These are phyloP conservation scores for Vanessa tameamea DNA, from an alignment of 1,140 invertebrate genomes.

Conservation along the genomic window DNA sequence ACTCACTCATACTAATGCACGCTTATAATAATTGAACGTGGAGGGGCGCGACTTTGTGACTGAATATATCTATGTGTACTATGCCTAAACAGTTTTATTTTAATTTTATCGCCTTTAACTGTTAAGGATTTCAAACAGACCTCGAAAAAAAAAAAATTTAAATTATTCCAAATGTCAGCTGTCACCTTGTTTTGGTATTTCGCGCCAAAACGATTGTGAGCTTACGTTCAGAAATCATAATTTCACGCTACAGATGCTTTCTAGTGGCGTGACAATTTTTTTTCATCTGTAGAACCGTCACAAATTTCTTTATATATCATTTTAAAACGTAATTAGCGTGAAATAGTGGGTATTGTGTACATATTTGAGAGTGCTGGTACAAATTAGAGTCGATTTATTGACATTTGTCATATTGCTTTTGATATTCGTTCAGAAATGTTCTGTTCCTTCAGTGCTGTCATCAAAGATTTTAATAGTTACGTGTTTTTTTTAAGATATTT, in stretches of 20 bases:
- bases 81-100: too few relatives aligned
- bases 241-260: slow-evolving; percentile 63
- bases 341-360: slow-evolving; percentile 32
- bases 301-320: slow-evolving; percentile 43
- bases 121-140: too few relatives aligned
- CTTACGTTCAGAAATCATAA: slow-evolving; percentile 43
- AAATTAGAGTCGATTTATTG: slow-evolving; percentile 23
- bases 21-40: too few relatives aligned
- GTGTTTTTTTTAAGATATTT: background rate
- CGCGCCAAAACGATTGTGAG: slow-evolving; percentile 44
- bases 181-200: slow-evolving; percentile 46
- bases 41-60: too few relatives aligned
- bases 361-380: background rate
- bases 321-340: slow-evolving; percentile 39
- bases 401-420: slow-evolving; percentile 14
- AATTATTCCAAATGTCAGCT: slow-evolving; percentile 46
- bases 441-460: background rate
- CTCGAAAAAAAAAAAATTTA: background rate
- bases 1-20: too few relatives aligned
- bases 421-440: background rate
- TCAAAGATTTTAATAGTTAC: background rate
- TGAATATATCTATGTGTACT: too few relatives aligned
- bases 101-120: too few relatives aligned
- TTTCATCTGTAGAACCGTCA: slow-evolving; percentile 47
- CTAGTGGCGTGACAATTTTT: slow-evolving; percentile 53